Conservation (phyloP, 1,140 invertebrate species). For the Dolichoris vasculosae region DNA sequence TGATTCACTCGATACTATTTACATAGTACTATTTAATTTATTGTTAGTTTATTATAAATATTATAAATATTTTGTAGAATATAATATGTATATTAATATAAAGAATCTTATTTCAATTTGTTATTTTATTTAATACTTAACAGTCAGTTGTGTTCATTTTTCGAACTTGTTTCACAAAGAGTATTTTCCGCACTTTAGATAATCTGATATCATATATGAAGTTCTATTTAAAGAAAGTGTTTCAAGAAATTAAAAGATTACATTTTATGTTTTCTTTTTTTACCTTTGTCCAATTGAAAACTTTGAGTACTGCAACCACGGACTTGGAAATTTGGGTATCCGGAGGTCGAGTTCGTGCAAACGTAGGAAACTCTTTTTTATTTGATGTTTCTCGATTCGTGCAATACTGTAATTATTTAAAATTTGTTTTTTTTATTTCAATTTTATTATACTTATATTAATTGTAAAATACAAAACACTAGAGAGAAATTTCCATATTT, state of each 20-base stretch:
- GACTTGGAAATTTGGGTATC: constrained; percentile 94
- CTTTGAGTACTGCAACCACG: constrained; percentile 84
- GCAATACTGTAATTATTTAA: constrained; percentile 81
- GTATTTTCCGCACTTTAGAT: not conserved
- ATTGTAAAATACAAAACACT: not conserved
- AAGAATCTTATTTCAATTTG: no score
- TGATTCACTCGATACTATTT: no score
- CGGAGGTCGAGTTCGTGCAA: constrained; percentile 92
- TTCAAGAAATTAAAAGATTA: not conserved
- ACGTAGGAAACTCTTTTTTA: constrained; percentile 92
- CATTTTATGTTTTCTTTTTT: not conserved
- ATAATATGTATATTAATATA: no score
- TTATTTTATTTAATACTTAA: no score
- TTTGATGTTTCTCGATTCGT: constrained; percentile 89
- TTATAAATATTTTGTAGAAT: no score
- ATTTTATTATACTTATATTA: not conserved
- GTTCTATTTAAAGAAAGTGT: not conserved
- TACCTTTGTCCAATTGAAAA: constrained; percentile 90
- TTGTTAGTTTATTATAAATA: no score
- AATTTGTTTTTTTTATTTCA: not conserved
- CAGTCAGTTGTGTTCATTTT: no score
- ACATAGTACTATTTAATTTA: no score
- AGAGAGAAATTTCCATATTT: no score
- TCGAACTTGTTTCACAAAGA: not conserved
- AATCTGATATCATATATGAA: no score